Conservation (phyloP, 2,888 invertebrate species). For the Spodoptera exigua region DNA sequence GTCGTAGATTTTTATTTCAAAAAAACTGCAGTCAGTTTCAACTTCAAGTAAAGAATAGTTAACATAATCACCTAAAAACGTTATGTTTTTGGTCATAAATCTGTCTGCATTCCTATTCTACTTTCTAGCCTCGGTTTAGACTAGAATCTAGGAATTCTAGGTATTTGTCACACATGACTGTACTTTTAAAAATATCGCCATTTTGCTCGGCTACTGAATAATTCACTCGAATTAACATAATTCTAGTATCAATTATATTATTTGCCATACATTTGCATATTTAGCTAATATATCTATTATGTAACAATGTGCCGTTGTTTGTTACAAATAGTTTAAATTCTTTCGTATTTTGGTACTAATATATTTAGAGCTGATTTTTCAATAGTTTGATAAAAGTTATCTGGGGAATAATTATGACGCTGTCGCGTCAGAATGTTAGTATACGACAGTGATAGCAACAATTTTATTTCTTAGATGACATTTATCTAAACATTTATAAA, state of each 20-base stretch:
- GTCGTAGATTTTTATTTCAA: too few species aligned
- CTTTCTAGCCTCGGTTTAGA: slow-evolving; percentile 14
- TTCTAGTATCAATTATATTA: slow-evolving; percentile 21
- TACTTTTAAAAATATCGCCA: slow-evolving; percentile 1
- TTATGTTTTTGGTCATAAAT: slow-evolving; percentile 7
- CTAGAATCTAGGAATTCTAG: slow-evolving; percentile 16
- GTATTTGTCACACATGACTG: slow-evolving; percentile 19
- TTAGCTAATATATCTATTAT: slow-evolving; percentile 20
- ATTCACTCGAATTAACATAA: slow-evolving; percentile 33
- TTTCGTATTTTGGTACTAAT: slow-evolving; percentile 2
- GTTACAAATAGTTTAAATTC: slow-evolving; percentile 28
- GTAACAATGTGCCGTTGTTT: slow-evolving; percentile 22
- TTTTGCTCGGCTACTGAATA: slow-evolving; percentile 11
- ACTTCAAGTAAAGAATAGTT: too few species aligned
- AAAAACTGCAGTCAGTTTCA: too few species aligned
- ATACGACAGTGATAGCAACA: too few species aligned
- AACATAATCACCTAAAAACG: neutral
- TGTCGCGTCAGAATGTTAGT: too few species aligned
- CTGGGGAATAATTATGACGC: too few species aligned
- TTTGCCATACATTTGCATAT: slow-evolving; percentile 41
- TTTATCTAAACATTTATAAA: neutral
- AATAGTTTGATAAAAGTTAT: too few species aligned
- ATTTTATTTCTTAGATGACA: neutral
- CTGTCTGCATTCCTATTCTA: slow-evolving; percentile 1
- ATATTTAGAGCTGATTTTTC: neutral